These are phyloP conservation scores for Drosophila koepferae DNA, from an alignment of 2,888 invertebrate genomes.

Conservation along the genomic window DNA sequence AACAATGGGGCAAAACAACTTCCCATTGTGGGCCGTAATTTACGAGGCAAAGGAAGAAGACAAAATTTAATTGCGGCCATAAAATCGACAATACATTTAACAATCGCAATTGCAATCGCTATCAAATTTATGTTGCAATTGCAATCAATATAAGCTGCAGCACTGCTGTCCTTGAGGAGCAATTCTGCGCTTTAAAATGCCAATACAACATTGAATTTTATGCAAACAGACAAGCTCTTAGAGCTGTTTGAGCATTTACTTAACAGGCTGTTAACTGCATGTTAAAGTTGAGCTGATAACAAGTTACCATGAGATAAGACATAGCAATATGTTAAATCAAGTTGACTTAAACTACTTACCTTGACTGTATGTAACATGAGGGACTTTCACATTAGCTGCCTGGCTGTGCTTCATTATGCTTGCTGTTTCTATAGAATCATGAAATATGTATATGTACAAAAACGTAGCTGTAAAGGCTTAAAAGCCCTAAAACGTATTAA, in stretches of 20 bases:
- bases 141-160: constrained; percentile 38
- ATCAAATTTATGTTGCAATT: constrained; percentile 62
- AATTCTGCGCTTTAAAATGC: constrained; percentile 2
- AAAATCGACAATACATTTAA: constrained; percentile 53
- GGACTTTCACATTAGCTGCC: neutral
- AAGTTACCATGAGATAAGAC: too few species aligned
- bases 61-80: constrained; percentile 70
- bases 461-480: constrained; percentile 1
- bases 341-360: neutral
- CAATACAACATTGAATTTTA: neutral
- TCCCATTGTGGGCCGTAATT: constrained; percentile 32
- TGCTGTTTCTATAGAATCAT: neutral
- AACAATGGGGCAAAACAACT: constrained; percentile 26
- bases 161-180: neutral
- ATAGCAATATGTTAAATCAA: neutral
- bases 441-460: neutral
- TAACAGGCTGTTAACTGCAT: neutral
- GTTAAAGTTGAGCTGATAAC: neutral
- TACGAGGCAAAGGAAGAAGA: constrained; percentile 30
- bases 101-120: constrained; percentile 55
- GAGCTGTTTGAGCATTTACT: neutral
- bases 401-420: neutral
- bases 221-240: constrained; percentile 1
- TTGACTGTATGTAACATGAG: neutral
- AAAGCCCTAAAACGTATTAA: constrained; percentile 7